Base-by-base conservation (phyloP, 1,140 invertebrate species). In the Apolygus lucorum region DNA sequence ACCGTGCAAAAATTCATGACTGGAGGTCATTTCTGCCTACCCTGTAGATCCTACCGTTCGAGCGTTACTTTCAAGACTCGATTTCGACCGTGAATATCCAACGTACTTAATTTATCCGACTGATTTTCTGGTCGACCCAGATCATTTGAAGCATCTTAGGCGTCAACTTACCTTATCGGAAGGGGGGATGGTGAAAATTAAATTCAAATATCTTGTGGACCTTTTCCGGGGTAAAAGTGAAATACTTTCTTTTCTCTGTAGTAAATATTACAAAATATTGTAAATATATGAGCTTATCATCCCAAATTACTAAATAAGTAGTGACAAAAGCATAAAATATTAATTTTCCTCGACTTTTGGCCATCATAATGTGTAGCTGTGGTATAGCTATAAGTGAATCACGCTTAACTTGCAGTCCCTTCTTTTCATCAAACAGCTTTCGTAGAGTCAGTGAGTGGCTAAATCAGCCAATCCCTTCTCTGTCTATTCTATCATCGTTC, bases 361-460 rank as follows among this genome's bases (percentile, higher is more conserved):
- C 13, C 54, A 24, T 59, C 22, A 59, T 59, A 17, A n/a, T n/a
- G 54, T 14, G 54, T 59, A 59, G 54, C 54, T 59, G 22, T 11
- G 17, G 17, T 8, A 42, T 42, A 42, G 34, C 34, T 42, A 42
- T 59, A 17, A 59, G 22, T 22, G 17, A 49, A 4, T 59, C 54
- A 59, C 54, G 54, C 54, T 59, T 59, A 4, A 59, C 11, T 8
- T 59, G 54, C 54, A 59, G 54, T 21, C 22, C 34, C 54, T 59
- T 59, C 22, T 59, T 24, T 59, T 59, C 54, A 17, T 49, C 17
- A 59, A 59, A 21, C 54, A 59, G 54, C 54, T 59, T 59, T 24
- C n/a, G 54, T 59, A 59, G 54, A 59, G 22, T 4, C 54, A 8
- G 13, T 17, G 54, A 59, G 54, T 59, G 11, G 54, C 54, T 4